Evolutionary conservation across 2,797 vertebrate species (phyloP).

Genomic region (Galagoides demidoff): DNA sequence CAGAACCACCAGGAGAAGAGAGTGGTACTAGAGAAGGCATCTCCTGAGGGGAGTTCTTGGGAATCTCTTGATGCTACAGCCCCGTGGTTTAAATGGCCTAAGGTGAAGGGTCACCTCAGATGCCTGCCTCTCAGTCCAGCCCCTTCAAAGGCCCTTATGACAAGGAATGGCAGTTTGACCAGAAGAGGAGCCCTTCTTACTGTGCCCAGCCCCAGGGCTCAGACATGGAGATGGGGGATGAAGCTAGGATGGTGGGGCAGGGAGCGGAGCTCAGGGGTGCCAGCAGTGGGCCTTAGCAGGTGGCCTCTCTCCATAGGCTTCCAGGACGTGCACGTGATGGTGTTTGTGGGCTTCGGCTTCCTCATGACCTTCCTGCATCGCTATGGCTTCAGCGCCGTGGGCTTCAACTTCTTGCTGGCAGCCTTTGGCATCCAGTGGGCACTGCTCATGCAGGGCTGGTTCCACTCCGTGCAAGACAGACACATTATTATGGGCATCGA

Average conservation of each 20-base stretch:
- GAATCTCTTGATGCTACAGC: background rate
- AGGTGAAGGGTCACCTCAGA: background rate
- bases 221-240: background rate
- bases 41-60: background rate
- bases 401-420: slow-evolving; percentile 97
- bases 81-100: background rate
- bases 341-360: slow-evolving; percentile 98
- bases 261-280: background rate
- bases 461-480: slow-evolving; percentile 90
- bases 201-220: accelerated
- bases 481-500: slow-evolving; percentile 93
- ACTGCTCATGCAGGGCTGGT: slow-evolving; percentile 98
- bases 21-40: too few species aligned
- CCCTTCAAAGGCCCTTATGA: background rate
- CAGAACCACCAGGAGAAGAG: background rate
- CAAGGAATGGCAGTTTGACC: background rate
- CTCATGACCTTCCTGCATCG: slow-evolving; percentile 98
- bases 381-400: slow-evolving; percentile 94
- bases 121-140: background rate
- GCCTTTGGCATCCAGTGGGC: slow-evolving; percentile 98
- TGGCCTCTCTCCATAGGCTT: slow-evolving; percentile 90
- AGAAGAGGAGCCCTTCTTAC: background rate
- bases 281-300: background rate
- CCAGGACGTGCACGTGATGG: slow-evolving; percentile 98
- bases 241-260: too few species aligned